Percentiles rank a stretch among this genome's conserved stretches.
phyloP scores from a whole-genome alignment of 2,797 vertebrate genomes.

The Salmo trutta region DNA sequence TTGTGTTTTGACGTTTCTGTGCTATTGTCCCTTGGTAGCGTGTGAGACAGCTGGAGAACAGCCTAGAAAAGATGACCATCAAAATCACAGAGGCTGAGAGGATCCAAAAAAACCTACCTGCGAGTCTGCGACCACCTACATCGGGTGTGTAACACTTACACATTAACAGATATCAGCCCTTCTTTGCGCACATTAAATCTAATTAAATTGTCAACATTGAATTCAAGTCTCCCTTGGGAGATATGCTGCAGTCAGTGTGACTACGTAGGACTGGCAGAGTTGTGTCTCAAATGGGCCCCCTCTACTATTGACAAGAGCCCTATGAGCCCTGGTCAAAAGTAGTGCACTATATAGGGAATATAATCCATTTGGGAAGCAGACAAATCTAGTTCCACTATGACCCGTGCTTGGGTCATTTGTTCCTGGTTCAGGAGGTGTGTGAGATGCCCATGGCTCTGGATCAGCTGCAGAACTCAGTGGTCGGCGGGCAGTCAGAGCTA shows the following conservation, averaged over 20 bases:
- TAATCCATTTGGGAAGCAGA: neutral
- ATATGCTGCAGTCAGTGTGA: too few species aligned
- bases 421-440: conserved; percentile 23
- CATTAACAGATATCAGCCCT: neutral
- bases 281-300: too few species aligned
- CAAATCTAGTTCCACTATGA: neutral
- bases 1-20: neutral
- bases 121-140: conserved; percentile 18
- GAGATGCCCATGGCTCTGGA: conserved; percentile 8
- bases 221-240: too few species aligned
- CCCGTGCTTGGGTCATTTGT: neutral
- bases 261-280: too few species aligned
- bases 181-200: neutral
- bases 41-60: conserved; percentile 22
- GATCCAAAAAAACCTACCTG: conserved; percentile 7
- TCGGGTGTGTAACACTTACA: conserved; percentile 6
- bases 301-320: too few species aligned
- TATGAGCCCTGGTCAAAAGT: too few species aligned
- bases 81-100: conserved; percentile 25
- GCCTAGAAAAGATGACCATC: conserved; percentile 6
- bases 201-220: neutral
- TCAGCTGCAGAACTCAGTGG: conserved; percentile 13
- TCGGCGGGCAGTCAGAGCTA: conserved; percentile 3
- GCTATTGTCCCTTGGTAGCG: neutral
- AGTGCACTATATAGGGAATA: too few species aligned